Conservation (phyloP, 2,888 invertebrate genomes). For the Lutraria lutraria region DNA sequence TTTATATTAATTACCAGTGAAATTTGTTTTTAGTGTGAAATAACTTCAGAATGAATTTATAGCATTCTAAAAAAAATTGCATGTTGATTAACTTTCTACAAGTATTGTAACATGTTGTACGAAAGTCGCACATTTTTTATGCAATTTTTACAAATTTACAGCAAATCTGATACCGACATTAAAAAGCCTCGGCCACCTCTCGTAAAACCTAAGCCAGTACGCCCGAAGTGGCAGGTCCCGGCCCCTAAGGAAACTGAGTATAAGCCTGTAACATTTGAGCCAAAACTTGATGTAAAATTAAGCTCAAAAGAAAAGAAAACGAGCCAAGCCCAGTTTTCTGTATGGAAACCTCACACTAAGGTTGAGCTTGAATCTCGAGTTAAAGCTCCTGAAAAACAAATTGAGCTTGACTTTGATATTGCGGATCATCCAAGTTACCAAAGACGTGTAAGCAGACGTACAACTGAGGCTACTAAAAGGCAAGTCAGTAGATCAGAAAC, state of each 20-base stretch:
- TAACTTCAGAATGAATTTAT: background rate
- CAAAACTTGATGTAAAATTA: constrained; percentile 21
- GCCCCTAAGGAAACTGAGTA: constrained; percentile 32
- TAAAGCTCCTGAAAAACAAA: background rate
- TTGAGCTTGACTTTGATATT: background rate
- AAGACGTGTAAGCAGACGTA: background rate
- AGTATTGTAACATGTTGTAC: background rate
- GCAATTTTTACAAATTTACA: constrained; percentile 32
- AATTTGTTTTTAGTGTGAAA: background rate
- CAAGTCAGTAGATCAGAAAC: constrained; percentile 41
- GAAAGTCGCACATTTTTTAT: background rate
- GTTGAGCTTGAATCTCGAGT: background rate
- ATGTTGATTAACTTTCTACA: background rate
- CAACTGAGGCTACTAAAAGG: constrained; percentile 19
- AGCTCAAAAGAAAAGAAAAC: constrained; percentile 15
- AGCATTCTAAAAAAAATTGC: background rate
- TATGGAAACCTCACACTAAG: constrained; percentile 30
- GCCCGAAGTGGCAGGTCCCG: constrained; percentile 60
- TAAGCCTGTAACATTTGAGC: constrained; percentile 36
- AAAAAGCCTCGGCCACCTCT: constrained; percentile 57
- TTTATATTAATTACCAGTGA: background rate
- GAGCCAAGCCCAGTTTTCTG: constrained; percentile 26
- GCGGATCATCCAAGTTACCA: background rate
- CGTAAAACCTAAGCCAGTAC: constrained; percentile 66
- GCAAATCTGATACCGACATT: constrained; percentile 67